A percentile compares a stretch with the other conserved stretches of the same genome.
These are phyloP conservation scores for Melanostigma gelatinosum DNA, from an alignment of 2,113 vertebrate genomes.

Conservation along the genomic window DNA sequence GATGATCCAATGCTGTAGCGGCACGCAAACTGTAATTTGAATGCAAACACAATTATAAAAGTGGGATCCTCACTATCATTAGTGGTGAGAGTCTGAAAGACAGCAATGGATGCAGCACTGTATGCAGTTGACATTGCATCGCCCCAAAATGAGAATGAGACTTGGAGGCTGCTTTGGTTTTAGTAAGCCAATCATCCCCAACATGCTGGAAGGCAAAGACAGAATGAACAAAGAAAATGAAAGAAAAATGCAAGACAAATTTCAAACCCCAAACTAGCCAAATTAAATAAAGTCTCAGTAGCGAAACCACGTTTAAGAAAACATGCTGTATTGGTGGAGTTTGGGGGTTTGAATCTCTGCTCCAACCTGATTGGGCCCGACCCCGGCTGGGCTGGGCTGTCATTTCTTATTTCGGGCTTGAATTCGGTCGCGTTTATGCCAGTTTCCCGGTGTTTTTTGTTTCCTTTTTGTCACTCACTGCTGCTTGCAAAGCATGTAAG, in stretches of 20 bases:
- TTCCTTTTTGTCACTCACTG: background rate
- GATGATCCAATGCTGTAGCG: conserved; percentile 59
- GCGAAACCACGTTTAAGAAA: conserved; percentile 63
- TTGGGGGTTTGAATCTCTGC: background rate
- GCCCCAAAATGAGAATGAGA: conserved; percentile 37
- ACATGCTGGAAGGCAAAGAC: conserved; percentile 46
- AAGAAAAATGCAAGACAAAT: conserved; percentile 49
- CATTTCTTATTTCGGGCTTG: background rate
- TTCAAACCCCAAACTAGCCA: conserved; percentile 18
- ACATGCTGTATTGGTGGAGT: conserved; percentile 40
- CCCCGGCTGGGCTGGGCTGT: background rate
- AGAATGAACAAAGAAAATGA: conserved; percentile 31
- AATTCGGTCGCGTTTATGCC: background rate
- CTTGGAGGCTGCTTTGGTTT: conserved; percentile 39
- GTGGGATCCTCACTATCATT: conserved; percentile 72
- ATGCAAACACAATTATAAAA: conserved; percentile 75
- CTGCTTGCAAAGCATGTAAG: background rate
- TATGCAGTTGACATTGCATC: conserved; percentile 42
- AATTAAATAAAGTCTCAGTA: conserved; percentile 46
- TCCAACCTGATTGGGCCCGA: background rate
- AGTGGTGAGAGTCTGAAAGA: conserved; percentile 70
- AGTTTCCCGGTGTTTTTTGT: background rate
- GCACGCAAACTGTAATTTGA: conserved; percentile 72
- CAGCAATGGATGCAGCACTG: conserved; percentile 25
- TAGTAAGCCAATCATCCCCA: conserved; percentile 49